Percentiles rank a stretch among this genome's conserved stretches.
Conservation (phyloP, 2,888 invertebrate species). For the Ferrisia virgata region DNA sequence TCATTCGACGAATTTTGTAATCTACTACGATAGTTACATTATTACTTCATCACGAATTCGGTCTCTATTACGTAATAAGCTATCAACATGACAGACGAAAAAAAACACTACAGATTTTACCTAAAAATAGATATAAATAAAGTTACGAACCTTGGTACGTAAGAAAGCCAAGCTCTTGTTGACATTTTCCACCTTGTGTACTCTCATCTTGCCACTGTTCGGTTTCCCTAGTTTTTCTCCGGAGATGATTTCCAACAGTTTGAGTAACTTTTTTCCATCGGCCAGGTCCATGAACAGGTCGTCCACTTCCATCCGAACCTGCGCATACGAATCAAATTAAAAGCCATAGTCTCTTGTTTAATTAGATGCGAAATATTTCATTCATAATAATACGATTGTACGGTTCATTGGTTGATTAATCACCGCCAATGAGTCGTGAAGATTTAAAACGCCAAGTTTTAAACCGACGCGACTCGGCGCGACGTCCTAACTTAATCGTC, state of each 20-base stretch:
- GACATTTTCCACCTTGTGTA: slow-evolving; percentile 98
- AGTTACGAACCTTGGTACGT: slow-evolving; percentile 75
- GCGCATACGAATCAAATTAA: slow-evolving; percentile 50
- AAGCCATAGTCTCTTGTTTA: not conserved
- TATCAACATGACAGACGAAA: not conserved
- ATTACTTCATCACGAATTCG: not conserved
- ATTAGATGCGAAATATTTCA: not conserved
- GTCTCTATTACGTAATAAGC: not conserved
- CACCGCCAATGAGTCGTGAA: not conserved
- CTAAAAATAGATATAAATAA: not conserved
- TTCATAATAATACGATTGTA: not conserved
- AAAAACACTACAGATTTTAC: not conserved
- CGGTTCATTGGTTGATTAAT: slow-evolving; percentile 2
- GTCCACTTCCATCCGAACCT: slow-evolving; percentile 97
- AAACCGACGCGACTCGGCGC: no score
- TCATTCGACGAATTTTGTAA: not conserved
- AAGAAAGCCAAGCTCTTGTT: slow-evolving; percentile 95
- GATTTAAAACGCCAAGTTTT: not conserved
- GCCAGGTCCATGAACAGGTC: slow-evolving; percentile 94
- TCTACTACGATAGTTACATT: no score
- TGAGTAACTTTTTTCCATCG: slow-evolving; percentile 88
- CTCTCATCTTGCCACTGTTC: slow-evolving; percentile 92
- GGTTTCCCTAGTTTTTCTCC: slow-evolving; percentile 96
- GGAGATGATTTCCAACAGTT: slow-evolving; percentile 95
- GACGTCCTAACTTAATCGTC: not conserved